phyloP scores from a whole-genome alignment of 2,797 vertebrate genomes.

The Smutsia gigantea region DNA sequence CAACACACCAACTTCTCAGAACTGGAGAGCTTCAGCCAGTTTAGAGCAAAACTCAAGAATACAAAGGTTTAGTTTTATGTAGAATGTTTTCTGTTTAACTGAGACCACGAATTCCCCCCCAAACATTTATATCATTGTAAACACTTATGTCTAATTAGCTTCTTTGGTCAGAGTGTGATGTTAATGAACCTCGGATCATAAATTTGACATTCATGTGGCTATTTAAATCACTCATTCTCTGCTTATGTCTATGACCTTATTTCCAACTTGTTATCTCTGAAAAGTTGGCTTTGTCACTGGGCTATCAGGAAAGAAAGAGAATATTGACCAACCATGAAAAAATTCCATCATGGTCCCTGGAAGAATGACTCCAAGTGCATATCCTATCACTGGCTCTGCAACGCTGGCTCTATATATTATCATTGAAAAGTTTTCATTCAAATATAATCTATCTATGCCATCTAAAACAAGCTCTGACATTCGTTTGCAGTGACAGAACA shows the following conservation, averaged over 20 bases:
- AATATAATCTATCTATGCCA: background rate
- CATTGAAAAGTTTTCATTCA: background rate
- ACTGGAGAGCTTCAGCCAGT: background rate
- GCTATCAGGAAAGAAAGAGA: background rate
- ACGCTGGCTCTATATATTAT: background rate
- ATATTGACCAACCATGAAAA: background rate
- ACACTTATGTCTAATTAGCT: background rate
- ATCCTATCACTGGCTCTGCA: background rate
- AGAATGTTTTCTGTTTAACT: background rate
- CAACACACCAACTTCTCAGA: background rate
- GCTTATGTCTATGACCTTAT: background rate
- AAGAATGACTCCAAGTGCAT: background rate
- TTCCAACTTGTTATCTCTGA: background rate
- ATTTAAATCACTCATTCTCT: too few relatives aligned
- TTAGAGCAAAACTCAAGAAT: background rate
- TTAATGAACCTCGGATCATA: background rate
- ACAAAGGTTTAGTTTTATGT: background rate
- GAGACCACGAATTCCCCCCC: background rate
- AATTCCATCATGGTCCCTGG: background rate
- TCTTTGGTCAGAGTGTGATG: background rate
- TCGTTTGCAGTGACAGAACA: background rate
- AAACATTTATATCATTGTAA: rapidly evolving
- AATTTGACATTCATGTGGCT: background rate
- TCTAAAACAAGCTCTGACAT: background rate
- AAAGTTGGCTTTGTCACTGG: background rate